Percentiles rank a stretch among this genome's conserved stretches.
phyloP scores from a whole-genome alignment of 2,113 vertebrate species.

The Desmodus rotundus region DNA sequence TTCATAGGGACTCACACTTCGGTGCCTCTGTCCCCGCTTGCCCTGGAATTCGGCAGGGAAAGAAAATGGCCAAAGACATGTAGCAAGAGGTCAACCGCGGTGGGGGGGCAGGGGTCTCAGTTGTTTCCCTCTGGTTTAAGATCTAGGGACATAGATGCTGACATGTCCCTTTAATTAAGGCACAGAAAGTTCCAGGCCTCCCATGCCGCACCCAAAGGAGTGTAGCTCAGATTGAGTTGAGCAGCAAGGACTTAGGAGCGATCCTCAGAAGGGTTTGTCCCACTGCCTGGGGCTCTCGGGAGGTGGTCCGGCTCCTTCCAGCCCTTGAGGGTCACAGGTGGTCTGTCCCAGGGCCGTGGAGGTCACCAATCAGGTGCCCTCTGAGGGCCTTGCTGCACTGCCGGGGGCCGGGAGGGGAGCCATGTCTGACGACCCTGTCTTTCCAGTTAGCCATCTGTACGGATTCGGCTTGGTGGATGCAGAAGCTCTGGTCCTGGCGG shows the following conservation, averaged over 20 bases:
- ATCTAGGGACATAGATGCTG: neutral
- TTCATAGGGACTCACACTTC: neutral
- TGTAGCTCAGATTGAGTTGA: neutral
- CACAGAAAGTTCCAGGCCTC: neutral
- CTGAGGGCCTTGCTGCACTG: fast-evolving
- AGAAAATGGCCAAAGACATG: neutral
- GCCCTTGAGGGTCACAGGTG: fast-evolving
- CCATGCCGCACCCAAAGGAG: neutral
- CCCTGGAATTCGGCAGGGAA: neutral
- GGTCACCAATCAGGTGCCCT: fast-evolving
- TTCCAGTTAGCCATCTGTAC: conserved; percentile 94
- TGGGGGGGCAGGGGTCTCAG: neutral
- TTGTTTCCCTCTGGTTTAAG: neutral
- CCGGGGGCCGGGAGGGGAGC: neutral
- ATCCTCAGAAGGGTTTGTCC: neutral
- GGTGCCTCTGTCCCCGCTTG: fast-evolving
- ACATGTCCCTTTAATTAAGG: neutral
- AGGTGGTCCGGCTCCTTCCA: fast-evolving
- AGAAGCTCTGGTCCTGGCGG: conserved; percentile 91
- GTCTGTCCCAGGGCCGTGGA: neutral
- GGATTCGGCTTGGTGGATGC: conserved; percentile 96
- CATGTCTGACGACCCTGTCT: conserved; percentile 78
- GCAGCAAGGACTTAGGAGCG: neutral
- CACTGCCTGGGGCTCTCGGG: fast-evolving
- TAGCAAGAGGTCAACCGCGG: neutral